These are phyloP conservation scores for Limnephilus lunatus DNA, from an alignment of 2,888 invertebrate species.

Conservation along the genomic window DNA sequence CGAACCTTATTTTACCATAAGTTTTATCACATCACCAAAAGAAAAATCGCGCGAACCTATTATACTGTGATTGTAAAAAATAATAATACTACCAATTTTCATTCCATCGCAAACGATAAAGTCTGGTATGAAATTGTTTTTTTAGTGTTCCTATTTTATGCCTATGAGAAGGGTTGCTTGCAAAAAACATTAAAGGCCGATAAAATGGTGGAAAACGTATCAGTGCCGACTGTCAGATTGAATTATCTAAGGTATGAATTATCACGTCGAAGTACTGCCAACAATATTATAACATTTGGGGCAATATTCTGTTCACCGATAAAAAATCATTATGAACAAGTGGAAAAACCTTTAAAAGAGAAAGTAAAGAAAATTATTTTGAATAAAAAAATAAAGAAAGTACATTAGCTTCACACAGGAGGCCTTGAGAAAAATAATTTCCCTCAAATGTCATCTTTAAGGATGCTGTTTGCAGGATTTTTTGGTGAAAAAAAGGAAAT, in stretches of 20 bases:
- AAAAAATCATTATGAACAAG: background rate
- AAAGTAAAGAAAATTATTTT: too few relatives aligned
- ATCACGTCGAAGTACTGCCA: slow-evolving; percentile 10
- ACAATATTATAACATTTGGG: background rate
- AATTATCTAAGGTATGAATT: slow-evolving; percentile 25
- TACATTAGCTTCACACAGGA: too few relatives aligned
- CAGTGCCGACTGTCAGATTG: slow-evolving; percentile 32
- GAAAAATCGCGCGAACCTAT: background rate
- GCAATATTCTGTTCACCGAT: background rate
- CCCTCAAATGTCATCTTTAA: too few relatives aligned
- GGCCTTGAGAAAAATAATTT: too few relatives aligned
- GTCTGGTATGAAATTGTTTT: background rate
- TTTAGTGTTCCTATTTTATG: background rate
- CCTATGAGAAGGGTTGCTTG: slow-evolving; percentile 1
- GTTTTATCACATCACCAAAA: background rate
- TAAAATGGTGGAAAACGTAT: slow-evolving; percentile 10
- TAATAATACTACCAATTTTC: background rate
- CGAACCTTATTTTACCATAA: background rate
- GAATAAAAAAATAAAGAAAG: too few relatives aligned
- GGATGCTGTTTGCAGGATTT: too few relatives aligned
- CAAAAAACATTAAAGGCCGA: slow-evolving; percentile 24
- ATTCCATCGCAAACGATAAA: background rate
- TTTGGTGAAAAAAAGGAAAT: too few relatives aligned
- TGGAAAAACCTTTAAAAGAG: too few relatives aligned
- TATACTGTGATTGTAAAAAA: background rate